Evolutionary conservation across 2,113 vertebrate species (phyloP), one percentile per base, ranked within the genome.

Genomic region (Seriola aureovittata): DNA sequence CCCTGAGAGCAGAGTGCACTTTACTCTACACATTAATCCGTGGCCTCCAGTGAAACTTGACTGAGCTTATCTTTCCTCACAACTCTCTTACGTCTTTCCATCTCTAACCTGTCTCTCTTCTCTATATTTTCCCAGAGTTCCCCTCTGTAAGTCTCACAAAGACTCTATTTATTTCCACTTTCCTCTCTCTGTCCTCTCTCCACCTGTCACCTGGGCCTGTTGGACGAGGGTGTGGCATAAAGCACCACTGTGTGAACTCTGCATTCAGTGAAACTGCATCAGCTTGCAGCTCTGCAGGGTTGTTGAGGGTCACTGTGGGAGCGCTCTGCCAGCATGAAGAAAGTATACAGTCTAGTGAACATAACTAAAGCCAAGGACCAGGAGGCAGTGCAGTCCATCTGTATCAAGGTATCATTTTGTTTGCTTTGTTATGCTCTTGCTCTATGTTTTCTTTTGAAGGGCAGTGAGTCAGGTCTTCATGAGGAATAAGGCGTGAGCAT

Each of bases 291-390:
- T 76, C 46, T 50, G 44, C 16, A n/a, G 67, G 58, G 63, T 65
- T 16, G 44, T 17, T 60, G 23, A 38, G 69, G 36, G 21, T 77
- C 60, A 23, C 38, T 38, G 83, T 79, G 71, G 75, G 84, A 80
- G 54, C 25, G 5, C 58, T 68, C 38, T 44, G 48, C 62, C 74
- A 92, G 59, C 85, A 95, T 95, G 94, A 95, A 89, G 93, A 95
- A 94, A 77, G 77, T 54, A 0, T 94, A 92, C 84, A 93, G 79
- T 81, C 83, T 94, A 55, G 80, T 91, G 67, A 90, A 89, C 62
- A n/a, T 78, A 17, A 58, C 69, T 71, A 94, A 93, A 87, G 71
- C 69, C 72, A 93, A 86, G 90, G 91, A 93, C 50, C 71, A 86
- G 80, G 89, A 93, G 68, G 82, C 82, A 4, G 93, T 94, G 32